Evolutionary conservation across 2,888 invertebrate species (phyloP), one percentile per base, ranked within the genome.

Genomic region (Barypeithes pellucidus): DNA sequence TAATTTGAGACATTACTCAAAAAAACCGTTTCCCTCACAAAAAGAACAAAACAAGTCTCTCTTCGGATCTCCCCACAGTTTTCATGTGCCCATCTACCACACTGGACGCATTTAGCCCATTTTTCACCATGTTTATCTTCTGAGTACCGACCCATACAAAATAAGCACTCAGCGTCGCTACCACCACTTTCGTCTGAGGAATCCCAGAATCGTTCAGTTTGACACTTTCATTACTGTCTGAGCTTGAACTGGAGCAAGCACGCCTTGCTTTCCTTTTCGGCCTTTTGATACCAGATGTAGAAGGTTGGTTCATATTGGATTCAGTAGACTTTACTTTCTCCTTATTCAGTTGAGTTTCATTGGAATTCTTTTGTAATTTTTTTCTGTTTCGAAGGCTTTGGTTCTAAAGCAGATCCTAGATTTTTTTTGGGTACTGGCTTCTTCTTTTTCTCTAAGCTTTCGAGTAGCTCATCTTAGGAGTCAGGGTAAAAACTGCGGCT

Each of bases 101-200:
- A 63, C 7, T 59, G 18, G 5, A 14, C 18, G 36, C 73, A 73
- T 52, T 70, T 65, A 45, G 66, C 50, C 75, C 74, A 74, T n/a
- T 43, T 43, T 63, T 75, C 62, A 4, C 57, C 72, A 63, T 57
- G 57, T 47, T 63, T 33, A 29, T 75, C 68, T n/a, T 59, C 68
- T 12, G 69, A 75, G 60, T 59, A 75, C 22, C 20, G n/a, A n/a
- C 72, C 72, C 54, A 18, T 63, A 39, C 75, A 72, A 20, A 72
- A 63, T 4, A 73, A 29, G 39, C 50, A 71, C 9, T 74, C 63
- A 18, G 65, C 71, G 20, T 59, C 43, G 20, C 67, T 54, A 11
- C 59, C 33, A 11, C 54, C 50, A 36, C 18, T 50, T 52, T 65
- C 65, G 18, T 50, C 65, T 33, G 65, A 47, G 29, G 50, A 47